Base-by-base conservation (phyloP, 2,797 vertebrate species). In the Cephalopachus bancanus region DNA sequence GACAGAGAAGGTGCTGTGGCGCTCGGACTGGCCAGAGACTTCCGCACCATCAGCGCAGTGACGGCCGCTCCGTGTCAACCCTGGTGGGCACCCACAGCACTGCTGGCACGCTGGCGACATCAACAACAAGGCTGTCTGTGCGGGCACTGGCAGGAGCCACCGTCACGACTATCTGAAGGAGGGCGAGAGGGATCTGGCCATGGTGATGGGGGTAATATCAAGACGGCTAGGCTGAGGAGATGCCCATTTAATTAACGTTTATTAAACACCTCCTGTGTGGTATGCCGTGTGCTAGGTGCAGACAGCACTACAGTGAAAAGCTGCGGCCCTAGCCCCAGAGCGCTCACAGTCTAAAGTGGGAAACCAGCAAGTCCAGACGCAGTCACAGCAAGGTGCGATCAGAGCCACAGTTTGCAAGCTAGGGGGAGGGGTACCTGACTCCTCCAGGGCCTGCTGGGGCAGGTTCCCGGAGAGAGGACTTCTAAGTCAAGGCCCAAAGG, bases 41-140 rank as follows among this genome's bases (percentile, higher is more conserved):
- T 5, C 24, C 14, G 22, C 10, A 65, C 28, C 6, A 14, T 12
- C 3, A 4, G 19, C 17, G 9, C 9, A 24, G 51, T 28, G 14
- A 0, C 3, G 22, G 83, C 10, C 26, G 16, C 22, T n/a, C 1
- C 7, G 28, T 2, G 10, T 14, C 26, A 26, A 53, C 2, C 10
- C 22, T 11, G 4, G 72, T 6, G 33, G 60, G 49, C 33, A 1
- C 11, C 0, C 4, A 9, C 28, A 55, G 83, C 2, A 6, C 7
- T 12, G 60, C 67, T 65, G 65, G 55, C 28, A 8, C 16, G 17
- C 26, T 49, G 33, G 44, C 14, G 0, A 55, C 2, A 3, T n/a
- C 17, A 26, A 60, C 67, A 28, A 16, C 14, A 53, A 67, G 55
- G 57, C 30, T 33, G 10, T 14, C 17, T 53, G 59, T 65, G 44